phyloP scores from a whole-genome alignment of 23 tunicate species.

The Aplidium turbinatum region DNA sequence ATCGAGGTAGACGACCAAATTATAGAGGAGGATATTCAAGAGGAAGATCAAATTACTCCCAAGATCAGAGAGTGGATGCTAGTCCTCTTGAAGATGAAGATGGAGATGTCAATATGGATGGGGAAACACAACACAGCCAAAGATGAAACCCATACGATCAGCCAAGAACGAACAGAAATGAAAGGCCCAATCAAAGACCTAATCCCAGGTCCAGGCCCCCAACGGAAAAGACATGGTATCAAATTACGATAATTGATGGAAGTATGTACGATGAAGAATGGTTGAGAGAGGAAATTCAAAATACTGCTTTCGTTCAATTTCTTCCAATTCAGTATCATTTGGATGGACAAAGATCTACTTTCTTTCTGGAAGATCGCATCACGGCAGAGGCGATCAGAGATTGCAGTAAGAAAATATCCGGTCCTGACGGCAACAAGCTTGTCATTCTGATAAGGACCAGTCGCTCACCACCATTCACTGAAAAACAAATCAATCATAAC shows the following conservation, averaged over 20 bases:
- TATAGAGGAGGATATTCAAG: no score
- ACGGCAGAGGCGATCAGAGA: conserved; percentile 23
- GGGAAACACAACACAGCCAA: neutral
- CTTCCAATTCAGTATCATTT: conserved; percentile 44
- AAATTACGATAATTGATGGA: conserved; percentile 25
- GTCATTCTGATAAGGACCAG: neutral
- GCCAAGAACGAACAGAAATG: neutral
- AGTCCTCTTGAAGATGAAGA: conserved; percentile 46
- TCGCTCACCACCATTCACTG: conserved; percentile 1
- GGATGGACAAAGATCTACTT: conserved; percentile 36
- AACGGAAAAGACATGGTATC: neutral
- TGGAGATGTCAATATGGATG: conserved; percentile 59
- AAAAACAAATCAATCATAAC: conserved; percentile 10
- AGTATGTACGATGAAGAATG: conserved; percentile 40
- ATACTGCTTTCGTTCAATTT: conserved; percentile 12
- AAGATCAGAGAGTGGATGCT: neutral
- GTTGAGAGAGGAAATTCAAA: conserved; percentile 42
- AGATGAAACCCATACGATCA: neutral
- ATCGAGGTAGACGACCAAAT: conserved; percentile 39
- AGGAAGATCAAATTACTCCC: neutral
- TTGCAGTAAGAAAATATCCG: conserved; percentile 38
- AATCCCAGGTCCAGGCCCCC: no score
- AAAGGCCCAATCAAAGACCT: no score
- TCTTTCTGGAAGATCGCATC: conserved; percentile 27
- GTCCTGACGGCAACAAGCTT: conserved; percentile 46